Evolutionary conservation across 2,113 vertebrate genomes (phyloP), one percentile per base, ranked within the genome.

Genomic region (Miniopterus natalensis): DNA sequence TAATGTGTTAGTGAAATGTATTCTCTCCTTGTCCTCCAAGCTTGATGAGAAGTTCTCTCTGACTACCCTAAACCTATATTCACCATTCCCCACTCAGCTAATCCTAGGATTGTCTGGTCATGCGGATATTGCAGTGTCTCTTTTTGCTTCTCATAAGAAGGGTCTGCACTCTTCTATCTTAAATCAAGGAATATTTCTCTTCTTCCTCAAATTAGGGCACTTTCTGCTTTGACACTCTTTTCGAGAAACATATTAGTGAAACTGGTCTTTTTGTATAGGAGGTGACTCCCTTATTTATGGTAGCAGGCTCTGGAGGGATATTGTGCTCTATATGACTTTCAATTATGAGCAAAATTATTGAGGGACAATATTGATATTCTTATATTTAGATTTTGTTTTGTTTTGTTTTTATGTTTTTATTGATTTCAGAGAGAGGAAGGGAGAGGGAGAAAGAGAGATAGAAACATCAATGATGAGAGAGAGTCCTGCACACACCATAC

Each of bases 341-440:
- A 65, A n/a, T 42, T 51, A 63, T 66, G 31, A 71, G 13, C 3
- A 90, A 88, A 94, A 94, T 68, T 95, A 63, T 75, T 86, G 21
- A 65, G 15, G 1, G 6, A 63, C 7, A 57, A 25, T 11, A 23
- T 27, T 77, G 9, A 71, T 31, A 61, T 23, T 23, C 36, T 55
- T 4, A 65, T 49, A 49, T 49, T 49, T 49, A 49, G 47, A 49
- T 49, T 49, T 49, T 68, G 36, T 68, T 68, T 49, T 68, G 36
- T 68, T 68, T 68, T 68, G 36, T 36, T 36, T 36, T 36, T 36
- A 36, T 36, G 36, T 36, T 36, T 36, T 36, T 36, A 36, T 36
- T 36, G 36, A 36, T 36, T 36, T 36, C 36, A 36, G 36, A 36
- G 36, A 36, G 36, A 36, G 36, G 2, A 36, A 36, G 36, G 36